Conservation (phyloP, 2,888 invertebrate species). For the Megalurothrips usitatus region DNA sequence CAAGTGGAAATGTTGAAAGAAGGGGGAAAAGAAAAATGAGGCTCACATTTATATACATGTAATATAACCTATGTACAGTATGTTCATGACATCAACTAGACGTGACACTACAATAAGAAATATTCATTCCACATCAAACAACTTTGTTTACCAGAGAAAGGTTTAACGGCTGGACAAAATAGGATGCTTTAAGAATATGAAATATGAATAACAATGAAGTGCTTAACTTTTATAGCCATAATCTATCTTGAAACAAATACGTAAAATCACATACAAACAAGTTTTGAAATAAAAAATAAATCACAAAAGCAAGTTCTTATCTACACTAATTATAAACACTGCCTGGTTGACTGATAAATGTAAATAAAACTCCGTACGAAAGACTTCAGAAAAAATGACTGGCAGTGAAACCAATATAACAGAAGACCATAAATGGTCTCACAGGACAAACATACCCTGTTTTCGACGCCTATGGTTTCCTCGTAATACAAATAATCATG, state of each 20-base stretch:
- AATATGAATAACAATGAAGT: constrained; percentile 21
- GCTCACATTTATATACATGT: constrained; percentile 19
- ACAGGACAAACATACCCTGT: background rate
- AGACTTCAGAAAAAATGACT: background rate
- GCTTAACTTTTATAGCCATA: constrained; percentile 21
- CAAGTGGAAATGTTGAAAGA: constrained; percentile 26
- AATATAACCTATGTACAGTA: constrained; percentile 11
- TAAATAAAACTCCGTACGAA: constrained; percentile 8
- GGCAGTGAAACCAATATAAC: background rate
- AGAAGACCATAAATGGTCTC: background rate
- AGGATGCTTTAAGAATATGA: constrained; percentile 4
- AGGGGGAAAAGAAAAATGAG: background rate
- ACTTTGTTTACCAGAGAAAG: background rate
- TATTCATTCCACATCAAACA: background rate
- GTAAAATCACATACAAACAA: constrained; percentile 11
- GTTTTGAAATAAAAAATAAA: constrained; percentile 22
- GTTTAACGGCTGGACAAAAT: background rate
- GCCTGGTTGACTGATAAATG: background rate
- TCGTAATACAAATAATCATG: background rate
- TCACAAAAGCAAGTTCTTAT: constrained; percentile 24
- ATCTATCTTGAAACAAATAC: constrained; percentile 4
- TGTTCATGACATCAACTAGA: constrained; percentile 20
- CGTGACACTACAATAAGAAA: constrained; percentile 12
- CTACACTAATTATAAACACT: constrained; percentile 14
- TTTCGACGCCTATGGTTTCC: background rate